Base-by-base conservation (phyloP, 2,888 invertebrate genomes). In the Syrista parreyssii region DNA sequence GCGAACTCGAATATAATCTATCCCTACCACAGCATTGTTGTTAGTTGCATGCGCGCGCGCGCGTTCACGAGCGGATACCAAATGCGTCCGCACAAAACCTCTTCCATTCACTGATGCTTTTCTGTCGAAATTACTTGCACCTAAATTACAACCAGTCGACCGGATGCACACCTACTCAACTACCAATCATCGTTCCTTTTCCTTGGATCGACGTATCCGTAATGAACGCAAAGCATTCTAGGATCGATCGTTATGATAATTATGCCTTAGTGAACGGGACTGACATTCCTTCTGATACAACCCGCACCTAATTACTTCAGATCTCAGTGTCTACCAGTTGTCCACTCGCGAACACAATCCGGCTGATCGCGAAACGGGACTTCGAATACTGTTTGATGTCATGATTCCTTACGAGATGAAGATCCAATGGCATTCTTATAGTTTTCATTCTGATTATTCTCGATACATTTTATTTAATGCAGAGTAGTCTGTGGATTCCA, bases 1-100 rank as follows among this genome's bases (percentile, higher is more conserved):
- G 75, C 77, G 55, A 79, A 77, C 75, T 75, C 73, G 55, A 77
- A 74, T 77, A 75, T 68, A 74, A 33, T 71, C 40, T 35, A 74
- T 68, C 77, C 33, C 79, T 76, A 73, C 75, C 68, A 74, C 76
- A 40, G 75, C 77, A 79, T 79, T 79, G 79, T 79, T 79, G 75
- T 79, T 73, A 77, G 77, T 75, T 73, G 73, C 77, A 79, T n/a
- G n/a, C 75, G 72, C 69, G 68, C 55, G 69, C 76, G 72, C 55
- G 55, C 55, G 55, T 23, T 23, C 55, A 23, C 23, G 23, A 23
- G 55, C 55, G 23, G 55, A 55, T 9, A 55, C 23, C 55, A 55
- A 55, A 23, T 55, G 55, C 9, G 55, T 55, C 55, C 9, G 23
- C 55, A 55, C 55, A 55, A 23, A 55, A 55, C 55, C 55, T 23